Evolutionary conservation across 2,888 invertebrate genomes (phyloP).

Genomic region (Orchesellides sinensis): DNA sequence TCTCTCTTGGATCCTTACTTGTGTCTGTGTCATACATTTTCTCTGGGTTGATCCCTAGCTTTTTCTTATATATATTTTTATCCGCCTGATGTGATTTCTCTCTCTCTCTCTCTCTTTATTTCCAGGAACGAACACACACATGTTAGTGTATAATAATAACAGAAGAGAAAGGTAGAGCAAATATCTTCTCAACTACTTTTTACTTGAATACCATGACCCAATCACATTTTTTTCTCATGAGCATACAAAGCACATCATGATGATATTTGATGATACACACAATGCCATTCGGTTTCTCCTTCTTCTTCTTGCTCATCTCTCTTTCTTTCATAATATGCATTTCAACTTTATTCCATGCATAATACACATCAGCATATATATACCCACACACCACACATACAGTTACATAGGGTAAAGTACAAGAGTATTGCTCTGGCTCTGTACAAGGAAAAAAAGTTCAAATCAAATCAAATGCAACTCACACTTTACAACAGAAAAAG

Average conservation of each 20-base stretch:
- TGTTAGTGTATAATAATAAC: conserved; percentile 19
- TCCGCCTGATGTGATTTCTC: background rate
- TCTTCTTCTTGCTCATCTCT: background rate
- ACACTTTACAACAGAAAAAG: conserved; percentile 21
- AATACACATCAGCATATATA: conserved; percentile 24
- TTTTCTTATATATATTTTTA: conserved; percentile 9
- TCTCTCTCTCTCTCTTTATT: no score
- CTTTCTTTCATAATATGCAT: background rate
- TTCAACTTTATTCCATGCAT: conserved; percentile 50
- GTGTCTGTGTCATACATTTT: no score
- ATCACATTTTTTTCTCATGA: conserved; percentile 50
- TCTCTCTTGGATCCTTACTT: no score
- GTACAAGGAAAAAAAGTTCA: conserved; percentile 32
- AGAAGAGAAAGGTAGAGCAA: background rate
- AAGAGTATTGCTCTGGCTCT: no score
- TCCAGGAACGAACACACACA: conserved; percentile 17
- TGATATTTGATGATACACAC: conserved; percentile 24
- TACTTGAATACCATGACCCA: no score
- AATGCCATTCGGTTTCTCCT: background rate
- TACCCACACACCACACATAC: background rate
- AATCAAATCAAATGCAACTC: conserved; percentile 48
- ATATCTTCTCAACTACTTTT: background rate
- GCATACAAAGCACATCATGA: conserved; percentile 48
- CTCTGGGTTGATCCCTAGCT: no score
- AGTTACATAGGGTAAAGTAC: no score